phyloP scores from a whole-genome alignment of 2,888 invertebrate species.

The Phalera bucephala region DNA sequence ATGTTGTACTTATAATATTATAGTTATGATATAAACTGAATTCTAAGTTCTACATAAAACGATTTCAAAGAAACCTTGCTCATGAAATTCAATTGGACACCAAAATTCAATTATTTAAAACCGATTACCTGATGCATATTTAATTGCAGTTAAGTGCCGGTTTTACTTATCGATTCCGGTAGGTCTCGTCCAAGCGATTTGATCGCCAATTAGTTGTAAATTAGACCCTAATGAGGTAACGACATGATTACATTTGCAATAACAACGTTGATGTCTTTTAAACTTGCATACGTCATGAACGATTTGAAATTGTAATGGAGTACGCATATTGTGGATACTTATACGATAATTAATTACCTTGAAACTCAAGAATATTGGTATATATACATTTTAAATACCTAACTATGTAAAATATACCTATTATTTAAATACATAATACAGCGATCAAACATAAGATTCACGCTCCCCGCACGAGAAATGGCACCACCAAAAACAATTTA shows the following conservation, averaged over 20 bases:
- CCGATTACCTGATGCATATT: conserved; percentile 17
- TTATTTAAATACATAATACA: too few species aligned
- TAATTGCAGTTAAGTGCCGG: conserved; percentile 17
- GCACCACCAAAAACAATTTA: too few species aligned
- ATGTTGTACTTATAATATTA: too few species aligned
- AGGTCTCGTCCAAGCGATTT: conserved; percentile 11
- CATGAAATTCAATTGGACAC: too few species aligned
- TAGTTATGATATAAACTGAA: too few species aligned
- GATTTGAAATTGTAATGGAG: conserved; percentile 12
- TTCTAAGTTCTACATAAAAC: too few species aligned
- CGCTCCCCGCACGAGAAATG: too few species aligned
- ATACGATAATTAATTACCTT: neutral
- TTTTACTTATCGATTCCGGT: conserved; percentile 16
- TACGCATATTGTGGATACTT: neutral
- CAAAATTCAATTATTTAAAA: conserved; percentile 18
- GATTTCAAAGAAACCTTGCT: too few species aligned
- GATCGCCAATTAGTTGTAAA: conserved; percentile 20
- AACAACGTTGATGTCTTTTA: conserved; percentile 41
- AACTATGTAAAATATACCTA: too few species aligned
- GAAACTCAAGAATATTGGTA: too few species aligned
- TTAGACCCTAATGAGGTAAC: conserved; percentile 31
- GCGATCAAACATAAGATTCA: too few species aligned
- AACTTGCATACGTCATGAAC: conserved; percentile 4
- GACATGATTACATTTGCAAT: conserved; percentile 13
- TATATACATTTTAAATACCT: too few species aligned